Evolutionary conservation across 2,113 vertebrate species (phyloP).

Genomic region (Tympanuchus pallidicinctus): DNA sequence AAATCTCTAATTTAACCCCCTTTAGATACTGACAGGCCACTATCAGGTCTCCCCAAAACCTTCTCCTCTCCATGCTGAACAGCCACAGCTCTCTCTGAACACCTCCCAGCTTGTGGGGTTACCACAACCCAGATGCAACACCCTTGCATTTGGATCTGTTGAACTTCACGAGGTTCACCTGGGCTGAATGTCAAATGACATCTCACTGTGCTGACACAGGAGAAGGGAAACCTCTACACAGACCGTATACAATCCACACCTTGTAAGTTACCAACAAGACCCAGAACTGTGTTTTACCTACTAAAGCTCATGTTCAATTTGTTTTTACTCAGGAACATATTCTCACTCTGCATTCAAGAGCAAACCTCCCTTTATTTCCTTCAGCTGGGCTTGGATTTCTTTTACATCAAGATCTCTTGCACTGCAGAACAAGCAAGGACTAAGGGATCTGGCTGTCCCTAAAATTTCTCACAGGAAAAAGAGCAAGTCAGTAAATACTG

Average conservation of each 20-base stretch:
- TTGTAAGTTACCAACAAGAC: neutral
- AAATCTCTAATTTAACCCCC: neutral
- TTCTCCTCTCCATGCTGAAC: too few species aligned
- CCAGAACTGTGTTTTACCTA: neutral
- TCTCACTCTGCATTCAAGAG: accelerated
- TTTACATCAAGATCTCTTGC: neutral
- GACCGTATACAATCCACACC: neutral
- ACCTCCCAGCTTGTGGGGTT: too few species aligned
- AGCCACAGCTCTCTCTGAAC: too few species aligned
- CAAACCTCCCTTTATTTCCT: neutral
- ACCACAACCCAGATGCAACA: too few species aligned
- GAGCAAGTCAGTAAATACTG: neutral
- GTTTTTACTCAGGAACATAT: neutral
- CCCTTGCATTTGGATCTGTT: too few species aligned
- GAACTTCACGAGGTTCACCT: too few species aligned
- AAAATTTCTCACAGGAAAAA: neutral
- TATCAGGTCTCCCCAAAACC: too few species aligned
- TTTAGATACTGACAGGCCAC: too few species aligned
- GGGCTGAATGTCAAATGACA: neutral
- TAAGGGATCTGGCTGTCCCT: neutral
- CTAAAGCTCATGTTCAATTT: neutral
- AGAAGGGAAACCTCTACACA: neutral
- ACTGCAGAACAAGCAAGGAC: neutral
- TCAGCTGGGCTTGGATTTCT: neutral
- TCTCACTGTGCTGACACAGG: neutral